These are phyloP conservation scores for Ptychodera flava DNA, from an alignment of 35 echinoderm and acorn worm species.

Conservation along the genomic window DNA sequence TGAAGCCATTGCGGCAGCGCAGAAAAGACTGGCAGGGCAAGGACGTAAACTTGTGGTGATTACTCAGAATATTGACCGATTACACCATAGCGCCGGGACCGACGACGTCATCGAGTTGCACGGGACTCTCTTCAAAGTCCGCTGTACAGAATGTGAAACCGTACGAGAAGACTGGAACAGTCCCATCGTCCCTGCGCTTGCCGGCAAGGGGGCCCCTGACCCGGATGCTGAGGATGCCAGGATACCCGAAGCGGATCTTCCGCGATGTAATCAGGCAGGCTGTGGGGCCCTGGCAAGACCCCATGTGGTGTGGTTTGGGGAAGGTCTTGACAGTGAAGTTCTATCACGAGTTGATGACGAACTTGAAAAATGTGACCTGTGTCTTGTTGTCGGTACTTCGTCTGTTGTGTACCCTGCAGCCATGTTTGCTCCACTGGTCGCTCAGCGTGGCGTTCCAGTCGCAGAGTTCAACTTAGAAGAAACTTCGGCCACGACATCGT, in stretches of 20 bases:
- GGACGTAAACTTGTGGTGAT: conserved; percentile 65
- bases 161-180: conserved; percentile 59
- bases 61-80: conserved; percentile 96
- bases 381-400: conserved; percentile 89
- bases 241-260: conserved; percentile 72
- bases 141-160: conserved; percentile 63
- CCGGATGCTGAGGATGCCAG: conserved; percentile 41
- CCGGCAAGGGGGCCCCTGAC: conserved; percentile 71
- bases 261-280: conserved; percentile 47
- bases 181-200: conserved; percentile 74
- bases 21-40: conserved; percentile 60
- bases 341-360: conserved; percentile 27
- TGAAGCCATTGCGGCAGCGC: conserved; percentile 86
- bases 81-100: conserved; percentile 69
- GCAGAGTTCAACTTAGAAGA: conserved; percentile 91
- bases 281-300: conserved; percentile 61
- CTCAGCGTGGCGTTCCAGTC: conserved; percentile 43
- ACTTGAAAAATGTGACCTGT: conserved; percentile 60
- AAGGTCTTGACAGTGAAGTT: conserved; percentile 20
- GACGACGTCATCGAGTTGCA: conserved; percentile 76
- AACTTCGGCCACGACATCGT: conserved; percentile 51
- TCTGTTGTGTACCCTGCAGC: conserved; percentile 92
- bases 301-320: conserved; percentile 88
- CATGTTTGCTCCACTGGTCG: conserved; percentile 69
- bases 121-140: conserved; percentile 82